A percentile compares a stretch with the other conserved stretches of the same genome.
phyloP scores from a whole-genome alignment of 2,888 invertebrate species.

The Pantelozetes paolii region DNA sequence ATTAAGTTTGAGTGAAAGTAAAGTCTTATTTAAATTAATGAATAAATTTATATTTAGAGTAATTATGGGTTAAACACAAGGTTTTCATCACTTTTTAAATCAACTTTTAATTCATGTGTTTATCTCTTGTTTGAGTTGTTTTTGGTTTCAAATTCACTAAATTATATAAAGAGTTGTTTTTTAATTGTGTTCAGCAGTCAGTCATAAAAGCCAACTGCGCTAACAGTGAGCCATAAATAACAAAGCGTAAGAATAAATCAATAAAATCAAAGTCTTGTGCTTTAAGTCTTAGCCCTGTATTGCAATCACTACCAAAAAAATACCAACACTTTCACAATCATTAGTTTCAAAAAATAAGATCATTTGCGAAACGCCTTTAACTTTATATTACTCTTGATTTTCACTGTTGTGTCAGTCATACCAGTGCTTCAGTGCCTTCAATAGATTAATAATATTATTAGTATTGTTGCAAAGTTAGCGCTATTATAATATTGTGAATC shows the following conservation, averaged over 20 bases:
- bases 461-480: background rate
- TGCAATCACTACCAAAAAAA: background rate
- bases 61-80: background rate
- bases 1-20: background rate
- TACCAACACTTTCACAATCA: slow-evolving; percentile 10
- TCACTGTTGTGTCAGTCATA: slow-evolving; percentile 14
- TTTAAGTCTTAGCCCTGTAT: background rate
- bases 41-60: background rate
- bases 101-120: background rate
- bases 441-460: background rate
- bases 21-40: background rate
- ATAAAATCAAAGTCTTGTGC: background rate
- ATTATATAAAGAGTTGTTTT: background rate
- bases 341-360: slow-evolving; percentile 7
- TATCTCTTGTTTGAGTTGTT: background rate
- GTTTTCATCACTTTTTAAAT: background rate
- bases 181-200: background rate
- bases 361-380: background rate
- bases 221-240: background rate
- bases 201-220: background rate
- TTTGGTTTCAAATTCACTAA: background rate
- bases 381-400: background rate
- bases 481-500: background rate
- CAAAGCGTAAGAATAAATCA: background rate
- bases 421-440: background rate